Percentiles rank a stretch among this genome's conserved stretches.
These are phyloP conservation scores for Heliconius congener DNA, from an alignment of 1,140 invertebrate species.

Conservation along the genomic window DNA sequence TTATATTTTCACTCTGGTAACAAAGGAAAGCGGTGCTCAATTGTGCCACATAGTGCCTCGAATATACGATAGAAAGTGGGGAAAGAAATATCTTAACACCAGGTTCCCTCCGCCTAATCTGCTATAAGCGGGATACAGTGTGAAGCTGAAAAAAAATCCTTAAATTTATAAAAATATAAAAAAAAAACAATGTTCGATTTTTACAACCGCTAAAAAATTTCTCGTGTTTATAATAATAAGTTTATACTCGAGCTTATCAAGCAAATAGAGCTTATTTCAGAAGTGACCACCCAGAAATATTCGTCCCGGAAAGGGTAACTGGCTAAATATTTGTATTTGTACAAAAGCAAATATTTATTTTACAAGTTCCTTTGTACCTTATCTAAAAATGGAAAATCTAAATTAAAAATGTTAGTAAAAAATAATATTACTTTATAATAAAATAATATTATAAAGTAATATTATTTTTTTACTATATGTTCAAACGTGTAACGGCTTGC, in stretches of 20 bases:
- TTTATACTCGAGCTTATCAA: background rate
- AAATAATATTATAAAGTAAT: background rate
- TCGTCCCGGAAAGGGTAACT: background rate
- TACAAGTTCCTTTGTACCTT: background rate
- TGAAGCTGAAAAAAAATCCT: too few species aligned
- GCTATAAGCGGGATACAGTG: too few species aligned
- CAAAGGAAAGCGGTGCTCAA: too few species aligned
- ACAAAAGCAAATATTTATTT: slow-evolving; percentile 15
- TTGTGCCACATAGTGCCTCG: too few species aligned
- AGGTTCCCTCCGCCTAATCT: too few species aligned
- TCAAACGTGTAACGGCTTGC: too few species aligned
- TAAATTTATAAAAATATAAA: too few species aligned
- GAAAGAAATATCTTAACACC: too few species aligned
- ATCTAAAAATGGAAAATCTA: background rate
- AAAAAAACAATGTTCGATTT: background rate
- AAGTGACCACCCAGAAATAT: slow-evolving; percentile 1
- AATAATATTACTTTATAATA: too few species aligned
- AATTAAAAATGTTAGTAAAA: background rate
- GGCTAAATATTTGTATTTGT: background rate
- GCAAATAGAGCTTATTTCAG: slow-evolving; percentile 1
- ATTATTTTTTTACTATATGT: background rate
- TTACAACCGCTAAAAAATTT: background rate
- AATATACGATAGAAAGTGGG: too few species aligned
- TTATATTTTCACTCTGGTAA: too few species aligned
- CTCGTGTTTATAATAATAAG: background rate